Evolutionary conservation across 2,797 vertebrate genomes (phyloP).

Genomic region (Tarsius wallacei): DNA sequence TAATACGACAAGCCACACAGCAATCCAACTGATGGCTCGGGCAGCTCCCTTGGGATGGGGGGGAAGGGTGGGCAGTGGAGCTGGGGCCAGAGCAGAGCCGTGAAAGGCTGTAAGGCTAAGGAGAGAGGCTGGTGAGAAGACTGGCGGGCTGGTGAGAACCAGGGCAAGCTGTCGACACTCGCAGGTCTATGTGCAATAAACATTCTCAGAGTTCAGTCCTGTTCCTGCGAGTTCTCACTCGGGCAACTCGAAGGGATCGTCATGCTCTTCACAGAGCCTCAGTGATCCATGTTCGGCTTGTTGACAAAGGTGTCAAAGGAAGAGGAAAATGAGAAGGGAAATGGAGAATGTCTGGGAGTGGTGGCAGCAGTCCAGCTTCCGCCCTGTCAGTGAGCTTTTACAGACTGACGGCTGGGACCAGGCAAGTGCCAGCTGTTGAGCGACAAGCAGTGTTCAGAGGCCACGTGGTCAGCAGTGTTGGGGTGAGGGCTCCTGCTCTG

Average conservation of each 20-base stretch:
- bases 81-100: background rate
- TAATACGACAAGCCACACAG: background rate
- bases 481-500: background rate
- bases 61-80: background rate
- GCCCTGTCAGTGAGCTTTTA: background rate
- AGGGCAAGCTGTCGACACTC: slow-evolving; percentile 70
- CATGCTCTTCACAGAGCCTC: slow-evolving; percentile 47
- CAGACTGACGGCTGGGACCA: background rate
- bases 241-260: slow-evolving; percentile 49
- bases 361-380: background rate
- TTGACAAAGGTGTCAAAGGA: background rate
- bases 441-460: slow-evolving; percentile 12
- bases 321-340: background rate
- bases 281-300: slow-evolving; percentile 49
- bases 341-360: slow-evolving; percentile 28
- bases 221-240: slow-evolving; percentile 60
- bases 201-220: slow-evolving; percentile 76
- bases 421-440: slow-evolving; percentile 38
- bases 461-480: background rate
- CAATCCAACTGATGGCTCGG: background rate
- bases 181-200: slow-evolving; percentile 78
- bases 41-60: background rate
- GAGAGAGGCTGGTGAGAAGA: slow-evolving; percentile 80
- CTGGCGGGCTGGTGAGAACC: slow-evolving; percentile 56
- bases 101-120: slow-evolving; percentile 74